phyloP scores from a whole-genome alignment of 2,113 vertebrate species.

The Neogale vison region DNA sequence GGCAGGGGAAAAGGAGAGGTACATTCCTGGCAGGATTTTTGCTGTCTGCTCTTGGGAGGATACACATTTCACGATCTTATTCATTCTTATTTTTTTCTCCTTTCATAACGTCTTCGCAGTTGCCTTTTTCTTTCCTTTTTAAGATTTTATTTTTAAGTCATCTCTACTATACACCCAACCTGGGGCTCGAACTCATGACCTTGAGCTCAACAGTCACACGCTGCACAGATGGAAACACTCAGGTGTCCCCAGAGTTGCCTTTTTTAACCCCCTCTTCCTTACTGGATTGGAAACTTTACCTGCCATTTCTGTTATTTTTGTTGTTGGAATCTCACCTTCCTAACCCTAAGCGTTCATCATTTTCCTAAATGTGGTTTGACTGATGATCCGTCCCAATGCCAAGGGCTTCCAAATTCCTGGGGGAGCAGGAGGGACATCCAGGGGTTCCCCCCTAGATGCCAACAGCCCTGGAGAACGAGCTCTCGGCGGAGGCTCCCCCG shows the following conservation, averaged over 20 bases:
- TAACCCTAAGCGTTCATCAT: rapidly evolving
- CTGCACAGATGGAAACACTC: background rate
- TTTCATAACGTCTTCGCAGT: background rate
- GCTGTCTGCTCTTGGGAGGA: background rate
- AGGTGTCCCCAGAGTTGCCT: background rate
- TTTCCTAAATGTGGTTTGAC: background rate
- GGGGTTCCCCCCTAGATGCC: background rate
- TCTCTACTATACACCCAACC: background rate
- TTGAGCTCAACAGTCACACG: background rate
- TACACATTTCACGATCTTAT: background rate
- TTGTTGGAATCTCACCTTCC: background rate
- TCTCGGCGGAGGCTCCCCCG: background rate
- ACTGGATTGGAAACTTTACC: background rate
- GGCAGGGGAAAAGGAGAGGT: background rate
- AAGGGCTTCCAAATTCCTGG: too few relatives aligned
- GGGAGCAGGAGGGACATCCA: too few relatives aligned
- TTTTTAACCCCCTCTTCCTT: background rate
- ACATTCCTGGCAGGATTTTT: background rate
- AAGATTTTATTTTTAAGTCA: background rate
- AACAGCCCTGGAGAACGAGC: background rate
- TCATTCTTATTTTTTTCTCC: background rate
- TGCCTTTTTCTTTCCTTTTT: background rate
- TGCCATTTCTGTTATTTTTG: background rate
- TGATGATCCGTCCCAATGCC: background rate
- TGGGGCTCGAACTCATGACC: background rate